Conservation (phyloP, 1,140 invertebrate genomes). For the Mamestra configurata region DNA sequence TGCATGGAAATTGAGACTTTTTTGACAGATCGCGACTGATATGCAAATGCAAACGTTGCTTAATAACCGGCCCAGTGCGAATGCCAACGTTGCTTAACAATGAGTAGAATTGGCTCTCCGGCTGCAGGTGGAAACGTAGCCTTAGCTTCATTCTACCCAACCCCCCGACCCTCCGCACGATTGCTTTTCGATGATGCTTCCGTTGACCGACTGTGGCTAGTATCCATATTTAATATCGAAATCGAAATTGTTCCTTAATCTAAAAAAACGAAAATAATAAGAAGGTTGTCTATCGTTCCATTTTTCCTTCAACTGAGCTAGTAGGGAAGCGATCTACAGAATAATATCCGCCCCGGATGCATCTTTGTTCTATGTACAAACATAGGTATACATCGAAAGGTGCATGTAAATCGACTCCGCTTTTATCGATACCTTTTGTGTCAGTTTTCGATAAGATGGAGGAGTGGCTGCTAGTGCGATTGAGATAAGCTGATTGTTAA, state of each 20-base stretch:
- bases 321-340: conserved; percentile 10
- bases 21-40: no score
- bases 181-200: no score
- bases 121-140: no score
- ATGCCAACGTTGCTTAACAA: no score
- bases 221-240: no score
- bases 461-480: background rate
- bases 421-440: conserved; percentile 1
- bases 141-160: no score
- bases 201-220: no score
- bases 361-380: conserved; percentile 4
- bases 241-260: background rate
- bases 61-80: no score
- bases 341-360: conserved; percentile 28
- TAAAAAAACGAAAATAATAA: background rate
- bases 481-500: background rate
- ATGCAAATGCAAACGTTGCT: no score
- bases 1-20: no score
- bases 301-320: background rate
- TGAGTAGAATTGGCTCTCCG: no score
- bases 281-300: background rate
- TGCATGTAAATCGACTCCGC: background rate
- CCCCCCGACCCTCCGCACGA: no score
- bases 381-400: background rate
- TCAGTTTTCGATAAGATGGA: background rate